Evolutionary conservation across 2,113 vertebrate genomes (phyloP), one percentile per base, ranked within the genome.

Genomic region (Corythornis cristatus): DNA sequence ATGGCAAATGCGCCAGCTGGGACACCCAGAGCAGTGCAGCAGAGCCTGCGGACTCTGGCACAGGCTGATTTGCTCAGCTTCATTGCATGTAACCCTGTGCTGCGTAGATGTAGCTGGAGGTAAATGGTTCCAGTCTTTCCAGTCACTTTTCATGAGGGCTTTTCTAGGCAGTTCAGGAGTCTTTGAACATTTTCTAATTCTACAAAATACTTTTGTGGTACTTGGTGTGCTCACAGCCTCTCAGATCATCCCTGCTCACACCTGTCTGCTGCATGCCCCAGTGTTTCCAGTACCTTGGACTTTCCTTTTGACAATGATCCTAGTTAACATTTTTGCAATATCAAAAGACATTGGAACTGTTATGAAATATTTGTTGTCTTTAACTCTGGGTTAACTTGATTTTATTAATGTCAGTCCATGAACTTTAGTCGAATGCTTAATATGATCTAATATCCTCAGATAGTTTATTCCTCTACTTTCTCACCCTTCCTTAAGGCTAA

Each of bases 331-430:
- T 65, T 83, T 37, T 80, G 42, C 37, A 66, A 43, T 91, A 80
- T 46, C 72, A 51, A 61, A 91, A 83, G 67, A 17, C 72, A 9
- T 37, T 54, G 50, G 23, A 53, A 20, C 35, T 67, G 20, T 60
- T 74, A 51, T 18, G 71, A 86, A 93, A 74, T 91, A 60, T 74
- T 92, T 93, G 74, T 76, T 81, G 15, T 42, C 64, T 89, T 74
- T 64, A 67, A 48, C 88, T 77, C 54, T 86, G 80, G 18, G 57
- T 88, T 93, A 78, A 71, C 79, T 86, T 91, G 43, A 35, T 94
- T 88, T 94, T 94, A 79, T 90, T 82, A 61, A 82, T 78, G 83
- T 86, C 83, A 50, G 16, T 83, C 51, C 37, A 21, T 86, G 68
- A 86, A 82, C 77, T 83, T 86, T 77, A 94, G 53, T 67, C 3